Evolutionary conservation across 2,113 vertebrate genomes (phyloP).

Genomic region (Nettapus auritus): DNA sequence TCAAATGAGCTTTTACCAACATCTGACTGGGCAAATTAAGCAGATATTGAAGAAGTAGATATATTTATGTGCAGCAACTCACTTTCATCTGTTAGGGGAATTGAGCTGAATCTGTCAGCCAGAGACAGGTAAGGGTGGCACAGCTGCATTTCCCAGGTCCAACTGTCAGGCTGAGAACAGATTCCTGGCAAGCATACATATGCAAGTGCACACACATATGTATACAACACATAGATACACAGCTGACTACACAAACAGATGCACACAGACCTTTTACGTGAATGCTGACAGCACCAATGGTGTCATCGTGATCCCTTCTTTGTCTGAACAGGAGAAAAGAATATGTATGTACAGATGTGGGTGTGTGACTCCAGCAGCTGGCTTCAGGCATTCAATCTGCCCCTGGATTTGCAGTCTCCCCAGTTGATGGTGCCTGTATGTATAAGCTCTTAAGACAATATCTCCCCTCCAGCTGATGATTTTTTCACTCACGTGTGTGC

Average conservation of each 20-base stretch:
- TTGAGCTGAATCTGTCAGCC: not conserved
- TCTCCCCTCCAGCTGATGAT: not conserved
- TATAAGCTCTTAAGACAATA: not conserved
- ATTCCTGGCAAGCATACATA: not conserved
- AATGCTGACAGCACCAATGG: not conserved
- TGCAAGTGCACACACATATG: accelerated
- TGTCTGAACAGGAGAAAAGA: not conserved
- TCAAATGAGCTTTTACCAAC: not conserved
- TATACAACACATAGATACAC: not conserved
- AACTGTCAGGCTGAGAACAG: not conserved
- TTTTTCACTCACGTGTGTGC: not conserved
- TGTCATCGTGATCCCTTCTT: not conserved
- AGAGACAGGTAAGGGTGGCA: not conserved
- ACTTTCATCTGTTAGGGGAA: not conserved
- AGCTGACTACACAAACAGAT: not conserved
- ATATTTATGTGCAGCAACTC: not conserved
- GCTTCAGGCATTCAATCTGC: not conserved
- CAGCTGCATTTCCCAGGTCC: not conserved
- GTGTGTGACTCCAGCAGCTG: not conserved
- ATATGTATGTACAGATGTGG: not conserved
- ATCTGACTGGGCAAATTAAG: not conserved
- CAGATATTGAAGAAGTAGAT: not conserved
- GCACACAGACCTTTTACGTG: not conserved
- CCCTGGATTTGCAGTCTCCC: not conserved
- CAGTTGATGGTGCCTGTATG: not conserved